Evolutionary conservation across 92 coral and sea anemone species (phyloP), one percentile per base, ranked within the genome.

Genomic region (Micromussa lordhowensis): DNA sequence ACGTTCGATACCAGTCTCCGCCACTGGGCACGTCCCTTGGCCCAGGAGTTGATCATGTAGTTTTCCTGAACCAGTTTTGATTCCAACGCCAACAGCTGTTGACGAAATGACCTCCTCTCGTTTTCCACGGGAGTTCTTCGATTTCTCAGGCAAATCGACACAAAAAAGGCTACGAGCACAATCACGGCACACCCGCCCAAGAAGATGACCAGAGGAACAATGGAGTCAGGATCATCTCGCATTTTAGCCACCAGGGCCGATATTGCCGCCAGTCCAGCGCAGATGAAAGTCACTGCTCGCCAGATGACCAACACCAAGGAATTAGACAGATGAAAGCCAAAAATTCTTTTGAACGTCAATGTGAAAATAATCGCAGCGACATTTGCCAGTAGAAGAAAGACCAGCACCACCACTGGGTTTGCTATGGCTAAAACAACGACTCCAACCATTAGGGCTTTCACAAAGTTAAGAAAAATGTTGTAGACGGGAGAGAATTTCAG

Each of bases 391-490:
- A 96, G 84, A 38, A 97, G 93, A 32, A 88, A 58, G 26, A 81
- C 83, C 44, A 96, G 81, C 21, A 87, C 94, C 26, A 90, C 75
- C 61, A 89, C 81, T 13, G 94, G 87, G 55, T 86, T 85, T 6
- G 93, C 85, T 72, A 90, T 78, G 26, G 96, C 94, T 44, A 97
- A 93, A 49, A 97, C 98, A 21, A 92, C 95, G 53, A 94, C 95
- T 11, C 98, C 99, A 12, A 96, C 98, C 98, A 97, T 97, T 22
- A 97, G 21, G 49, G 98, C 99, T 88, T 97, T 97, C 38, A 79
- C 82, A 40, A 96, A 90, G 85, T 96, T 95, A 32, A 96, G 71
- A 28, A 97, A 87, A 8, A 93, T 95, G 91, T 96, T 97, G 84
- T 97, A 97, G 16, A 93, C 84, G 21, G 98, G 99, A 34, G 99